These are phyloP conservation scores for Scelioninae gen. 1 DNA, from an alignment of 2,888 invertebrate species.

Conservation along the genomic window DNA sequence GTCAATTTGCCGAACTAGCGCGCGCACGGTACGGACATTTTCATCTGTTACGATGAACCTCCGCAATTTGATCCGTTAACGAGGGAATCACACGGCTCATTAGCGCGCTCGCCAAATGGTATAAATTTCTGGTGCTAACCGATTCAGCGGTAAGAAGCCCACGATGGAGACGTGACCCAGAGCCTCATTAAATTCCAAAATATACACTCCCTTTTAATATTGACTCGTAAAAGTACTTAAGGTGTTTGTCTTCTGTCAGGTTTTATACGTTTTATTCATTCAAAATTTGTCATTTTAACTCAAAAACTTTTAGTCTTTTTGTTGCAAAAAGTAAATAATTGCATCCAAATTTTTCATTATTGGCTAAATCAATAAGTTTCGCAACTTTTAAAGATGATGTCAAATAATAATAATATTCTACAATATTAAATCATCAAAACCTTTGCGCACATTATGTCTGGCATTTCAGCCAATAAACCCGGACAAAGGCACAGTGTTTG, in stretches of 20 bases:
- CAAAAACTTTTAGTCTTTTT: too few relatives aligned
- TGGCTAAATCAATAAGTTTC: too few relatives aligned
- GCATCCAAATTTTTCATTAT: too few relatives aligned
- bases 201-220: slow-evolving; percentile 28
- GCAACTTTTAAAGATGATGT: too few relatives aligned
- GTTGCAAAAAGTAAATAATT: too few relatives aligned
- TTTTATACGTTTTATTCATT: too few relatives aligned
- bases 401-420: too few relatives aligned
- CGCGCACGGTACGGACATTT: slow-evolving; percentile 50
- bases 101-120: slow-evolving; percentile 70
- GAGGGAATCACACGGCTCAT: slow-evolving; percentile 78
- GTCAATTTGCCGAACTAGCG: slow-evolving; percentile 69
- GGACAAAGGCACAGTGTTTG: slow-evolving; percentile 6
- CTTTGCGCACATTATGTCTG: background rate
- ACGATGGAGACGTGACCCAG: slow-evolving; percentile 42
- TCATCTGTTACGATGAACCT: slow-evolving; percentile 66
- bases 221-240: too few relatives aligned
- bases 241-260: background rate
- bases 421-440: too few relatives aligned
- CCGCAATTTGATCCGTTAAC: slow-evolving; percentile 79
- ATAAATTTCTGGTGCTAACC: slow-evolving; percentile 63
- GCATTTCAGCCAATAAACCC: slow-evolving; percentile 20
- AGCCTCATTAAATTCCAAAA: slow-evolving; percentile 48
- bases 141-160: slow-evolving; percentile 38
- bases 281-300: too few relatives aligned